phyloP scores from a whole-genome alignment of 2,888 invertebrate species.

The Microchrysa polita region DNA sequence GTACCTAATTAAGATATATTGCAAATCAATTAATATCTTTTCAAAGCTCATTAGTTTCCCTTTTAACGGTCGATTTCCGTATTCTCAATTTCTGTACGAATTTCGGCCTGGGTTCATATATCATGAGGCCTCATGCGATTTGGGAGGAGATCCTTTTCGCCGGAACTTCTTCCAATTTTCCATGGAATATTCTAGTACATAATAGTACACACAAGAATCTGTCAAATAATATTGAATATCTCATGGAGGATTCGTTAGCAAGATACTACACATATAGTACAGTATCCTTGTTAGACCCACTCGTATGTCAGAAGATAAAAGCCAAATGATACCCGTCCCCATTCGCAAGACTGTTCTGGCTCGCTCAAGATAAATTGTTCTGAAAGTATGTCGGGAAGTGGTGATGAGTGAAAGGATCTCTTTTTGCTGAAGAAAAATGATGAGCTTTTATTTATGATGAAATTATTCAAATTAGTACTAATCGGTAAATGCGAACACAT shows the following conservation, averaged over 20 bases:
- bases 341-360: neutral
- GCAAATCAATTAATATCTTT: constrained; percentile 40
- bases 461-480: constrained; percentile 29
- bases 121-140: too few species aligned
- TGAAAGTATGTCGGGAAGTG: neutral
- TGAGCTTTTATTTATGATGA: constrained; percentile 15
- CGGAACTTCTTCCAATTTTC: too few species aligned
- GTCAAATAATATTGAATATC: too few species aligned
- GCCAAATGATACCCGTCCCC: constrained; percentile 1
- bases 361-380: constrained; percentile 4
- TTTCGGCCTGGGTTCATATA: too few species aligned
- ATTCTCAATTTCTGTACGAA: too few species aligned
- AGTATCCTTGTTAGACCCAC: too few species aligned
- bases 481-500: neutral
- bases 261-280: too few species aligned
- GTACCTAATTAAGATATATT: constrained; percentile 39
- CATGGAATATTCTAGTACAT: too few species aligned
- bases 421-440: neutral
- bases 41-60: constrained; percentile 39
- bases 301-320: constrained; percentile 16
- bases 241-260: too few species aligned
- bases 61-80: constrained; percentile 28
- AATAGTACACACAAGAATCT: too few species aligned
- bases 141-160: too few species aligned
- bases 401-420: neutral